Base-by-base conservation (phyloP, 1,140 invertebrate species). In the Delia radicum region DNA sequence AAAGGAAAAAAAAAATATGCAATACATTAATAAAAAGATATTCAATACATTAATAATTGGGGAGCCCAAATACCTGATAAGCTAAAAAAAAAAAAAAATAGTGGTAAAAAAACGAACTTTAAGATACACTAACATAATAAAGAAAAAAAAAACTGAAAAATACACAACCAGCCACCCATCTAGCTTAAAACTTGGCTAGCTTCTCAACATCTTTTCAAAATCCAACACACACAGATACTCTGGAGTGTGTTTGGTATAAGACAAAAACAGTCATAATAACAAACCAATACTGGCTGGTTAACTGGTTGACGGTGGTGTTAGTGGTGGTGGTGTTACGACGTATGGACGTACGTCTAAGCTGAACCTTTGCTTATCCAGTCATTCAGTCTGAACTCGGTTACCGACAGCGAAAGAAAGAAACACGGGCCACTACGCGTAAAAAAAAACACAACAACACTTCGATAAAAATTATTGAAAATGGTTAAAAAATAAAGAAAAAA, bases 351-450 rank as follows among this genome's bases (percentile, higher is more conserved):
- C 82, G 80, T 85, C 82, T 82, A 83, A 81, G 82, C 78, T 76
- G 81, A 79, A 80, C 78, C 80, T 80, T 81, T 79, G 81, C 81
- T 84, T 81, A 81, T 82, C 83, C 82, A 84, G 82, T 82, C 82
- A 84, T 84, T 84, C 83, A 84, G 82, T 84, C 84, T 76, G 79
- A 83, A 84, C 82, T 83, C 83, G 81, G 82, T 83, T 82, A 81
- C 80, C 82, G 80, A 79, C 80, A 84, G 81, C 81, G 82, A 76
- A 69, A 82, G 80, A 80, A 79, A 84, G 82, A 76, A 79, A 80
- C 74, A 78, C 74, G 79, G 78, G 80, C 73, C 78, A 76, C 78
- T 73, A 46, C 62, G 55, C 72, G 27, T 27, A 27, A n/a, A 55
- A 55, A 55, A 55, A 55, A 55, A 55, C 18, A 48, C 48, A 55